These are phyloP conservation scores for Leptopilina myrica DNA, from an alignment of 2,888 invertebrate species.

Conservation along the genomic window DNA sequence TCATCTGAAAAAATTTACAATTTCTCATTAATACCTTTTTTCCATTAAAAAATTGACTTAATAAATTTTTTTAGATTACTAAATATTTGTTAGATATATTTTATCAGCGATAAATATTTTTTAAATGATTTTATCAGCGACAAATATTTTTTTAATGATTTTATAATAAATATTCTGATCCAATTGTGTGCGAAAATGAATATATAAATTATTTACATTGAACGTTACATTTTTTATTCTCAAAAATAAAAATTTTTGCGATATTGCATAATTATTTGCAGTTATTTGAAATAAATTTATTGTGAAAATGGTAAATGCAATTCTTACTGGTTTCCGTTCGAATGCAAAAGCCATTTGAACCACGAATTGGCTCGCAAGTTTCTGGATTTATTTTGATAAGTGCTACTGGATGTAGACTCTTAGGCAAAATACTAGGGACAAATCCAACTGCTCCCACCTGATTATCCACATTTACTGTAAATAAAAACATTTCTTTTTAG, in stretches of 20 bases:
- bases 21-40: not conserved
- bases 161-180: too few relatives aligned
- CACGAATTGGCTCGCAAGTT: slow-evolving; percentile 92
- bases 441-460: slow-evolving; percentile 84
- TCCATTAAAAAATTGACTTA: not conserved
- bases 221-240: too few relatives aligned
- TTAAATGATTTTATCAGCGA: too few relatives aligned
- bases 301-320: slow-evolving; percentile 13
- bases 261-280: not conserved
- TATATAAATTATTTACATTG: not conserved
- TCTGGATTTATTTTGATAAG: slow-evolving; percentile 92
- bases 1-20: slow-evolving; percentile 80
- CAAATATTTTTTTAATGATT: too few relatives aligned
- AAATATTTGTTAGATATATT: too few relatives aligned
- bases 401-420: slow-evolving; percentile 91
- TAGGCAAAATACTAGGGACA: slow-evolving; percentile 77
- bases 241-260: too few relatives aligned
- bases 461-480: slow-evolving; percentile 82
- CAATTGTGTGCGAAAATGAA: too few relatives aligned
- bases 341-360: slow-evolving; percentile 89
- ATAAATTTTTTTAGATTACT: not conserved
- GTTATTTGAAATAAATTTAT: too few relatives aligned
- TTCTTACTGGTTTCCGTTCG: slow-evolving; percentile 68
- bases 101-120: too few relatives aligned
- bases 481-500: slow-evolving; percentile 43